Evolutionary conservation across 2,888 invertebrate genomes (phyloP).

Genomic region (Entomobrya multifasciata): DNA sequence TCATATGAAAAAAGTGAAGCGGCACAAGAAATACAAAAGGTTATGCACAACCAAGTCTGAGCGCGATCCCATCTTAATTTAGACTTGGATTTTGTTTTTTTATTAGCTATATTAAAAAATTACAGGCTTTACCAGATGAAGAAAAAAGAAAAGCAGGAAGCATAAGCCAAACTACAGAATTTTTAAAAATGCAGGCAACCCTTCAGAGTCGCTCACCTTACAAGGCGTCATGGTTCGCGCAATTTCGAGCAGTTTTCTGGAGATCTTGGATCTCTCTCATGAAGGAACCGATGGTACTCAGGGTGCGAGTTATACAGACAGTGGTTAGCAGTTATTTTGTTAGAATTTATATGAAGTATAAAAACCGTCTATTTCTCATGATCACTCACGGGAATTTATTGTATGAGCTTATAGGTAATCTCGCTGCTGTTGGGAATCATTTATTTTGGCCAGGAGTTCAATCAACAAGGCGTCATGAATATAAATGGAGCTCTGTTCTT

Average conservation of each 20-base stretch:
- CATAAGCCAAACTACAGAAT: conserved; percentile 55
- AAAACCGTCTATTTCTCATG: not conserved
- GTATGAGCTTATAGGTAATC: conserved; percentile 90
- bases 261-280: conserved; percentile 93
- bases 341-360: not conserved
- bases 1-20: conserved; percentile 72
- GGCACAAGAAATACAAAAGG: conserved; percentile 62
- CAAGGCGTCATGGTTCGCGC: conserved; percentile 92
- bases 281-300: conserved; percentile 94
- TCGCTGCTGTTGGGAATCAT: conserved; percentile 92
- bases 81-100: not conserved
- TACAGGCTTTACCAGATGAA: conserved; percentile 24
- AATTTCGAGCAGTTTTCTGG: conserved; percentile 94
- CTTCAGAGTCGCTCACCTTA: conserved; percentile 84
- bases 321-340: conserved; percentile 85
- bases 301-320: conserved; percentile 93
- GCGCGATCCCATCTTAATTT: no score
- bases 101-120: not conserved
- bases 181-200: conserved; percentile 70
- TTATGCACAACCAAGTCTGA: no score
- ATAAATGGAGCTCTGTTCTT: conserved; percentile 96
- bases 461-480: conserved; percentile 95
- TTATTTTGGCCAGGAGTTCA: conserved; percentile 90
- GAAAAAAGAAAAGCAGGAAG: not conserved
- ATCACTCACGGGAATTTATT: not conserved